Evolutionary conservation across 2,113 vertebrate genomes (phyloP).

Genomic region (Emydura subglobosa): DNA sequence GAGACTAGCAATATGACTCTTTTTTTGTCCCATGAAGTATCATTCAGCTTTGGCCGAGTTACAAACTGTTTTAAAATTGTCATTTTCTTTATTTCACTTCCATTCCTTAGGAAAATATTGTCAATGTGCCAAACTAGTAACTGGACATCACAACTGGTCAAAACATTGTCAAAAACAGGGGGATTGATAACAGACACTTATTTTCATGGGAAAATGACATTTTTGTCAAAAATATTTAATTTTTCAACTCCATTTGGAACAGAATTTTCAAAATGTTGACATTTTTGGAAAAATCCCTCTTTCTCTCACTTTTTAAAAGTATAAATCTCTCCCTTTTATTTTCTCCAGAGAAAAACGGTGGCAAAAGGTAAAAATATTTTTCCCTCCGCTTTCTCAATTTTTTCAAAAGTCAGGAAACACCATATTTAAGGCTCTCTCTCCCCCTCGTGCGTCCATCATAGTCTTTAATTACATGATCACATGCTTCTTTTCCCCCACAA

Average conservation of each 20-base stretch:
- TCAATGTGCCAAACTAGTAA: not conserved
- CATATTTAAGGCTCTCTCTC: not conserved
- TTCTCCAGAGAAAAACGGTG: not conserved
- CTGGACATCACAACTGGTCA: not conserved
- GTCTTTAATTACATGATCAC: not conserved
- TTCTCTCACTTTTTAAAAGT: not conserved
- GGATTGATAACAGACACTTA: not conserved
- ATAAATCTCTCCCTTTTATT: not conserved
- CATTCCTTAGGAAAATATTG: constrained; percentile 37
- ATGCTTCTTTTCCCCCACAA: not conserved
- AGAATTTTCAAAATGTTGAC: not conserved
- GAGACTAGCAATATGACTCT: not conserved
- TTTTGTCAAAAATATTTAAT: not conserved
- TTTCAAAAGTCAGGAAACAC: not conserved
- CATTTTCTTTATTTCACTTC: constrained; percentile 20
- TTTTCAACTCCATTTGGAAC: not conserved
- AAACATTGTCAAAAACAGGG: not conserved
- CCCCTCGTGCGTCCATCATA: not conserved
- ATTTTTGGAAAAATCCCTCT: not conserved
- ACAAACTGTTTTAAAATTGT: not conserved
- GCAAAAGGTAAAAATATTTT: not conserved
- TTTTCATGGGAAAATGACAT: not conserved
- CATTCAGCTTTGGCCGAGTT: accelerated
- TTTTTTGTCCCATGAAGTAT: not conserved
- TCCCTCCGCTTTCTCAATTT: not conserved